Base-by-base conservation (phyloP, 2,113 vertebrate species). In the Halichoeres trimaculatus region DNA sequence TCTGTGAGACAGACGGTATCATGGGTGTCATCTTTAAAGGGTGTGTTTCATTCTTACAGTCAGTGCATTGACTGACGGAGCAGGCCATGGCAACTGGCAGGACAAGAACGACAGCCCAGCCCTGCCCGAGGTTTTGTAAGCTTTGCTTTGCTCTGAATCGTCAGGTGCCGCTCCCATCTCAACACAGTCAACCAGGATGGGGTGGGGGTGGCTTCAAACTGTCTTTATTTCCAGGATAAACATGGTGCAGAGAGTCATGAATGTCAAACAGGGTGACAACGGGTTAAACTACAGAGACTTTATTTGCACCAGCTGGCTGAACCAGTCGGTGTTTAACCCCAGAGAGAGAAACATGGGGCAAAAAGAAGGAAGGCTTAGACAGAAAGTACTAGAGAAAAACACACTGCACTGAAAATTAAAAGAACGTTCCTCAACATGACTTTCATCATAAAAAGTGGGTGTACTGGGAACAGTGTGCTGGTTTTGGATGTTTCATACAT, bases 61-160 rank as follows among this genome's bases (percentile, higher is more conserved):
- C 54, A 62, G 59, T 17, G 43, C 47, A 72, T 54, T 70, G 17
- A 45, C 57, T 43, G 23, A 13, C 48, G 72, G 57, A 3, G n/a
- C 35, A 71, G 23, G 43, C 34, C 24, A 76, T 66, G 69, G 83
- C 62, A 82, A 26, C 63, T 73, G 61, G 73, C 64, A 86, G 64
- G 41, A 70, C 77, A 85, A 77, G 86, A 85, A 88, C 10, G 67
- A 71, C 66, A 4, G 14, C 83, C 69, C 80, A 85, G 59, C 86
- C 88, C 88, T 72, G 47, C 48, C 43, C 30, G 59, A 20, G 43
- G 48, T 43, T 36, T 41, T 12, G 13, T 40, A 55, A 79, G 74
- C 48, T 84, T 67, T 83, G 53, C 14, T 58, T 69, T 22, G 56
- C 57, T 60, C 60, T 78, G 36, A 81, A 81, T 40, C 30, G 16